Conservation (phyloP, 1,140 invertebrate species). For the Sminthurides bifidus region DNA sequence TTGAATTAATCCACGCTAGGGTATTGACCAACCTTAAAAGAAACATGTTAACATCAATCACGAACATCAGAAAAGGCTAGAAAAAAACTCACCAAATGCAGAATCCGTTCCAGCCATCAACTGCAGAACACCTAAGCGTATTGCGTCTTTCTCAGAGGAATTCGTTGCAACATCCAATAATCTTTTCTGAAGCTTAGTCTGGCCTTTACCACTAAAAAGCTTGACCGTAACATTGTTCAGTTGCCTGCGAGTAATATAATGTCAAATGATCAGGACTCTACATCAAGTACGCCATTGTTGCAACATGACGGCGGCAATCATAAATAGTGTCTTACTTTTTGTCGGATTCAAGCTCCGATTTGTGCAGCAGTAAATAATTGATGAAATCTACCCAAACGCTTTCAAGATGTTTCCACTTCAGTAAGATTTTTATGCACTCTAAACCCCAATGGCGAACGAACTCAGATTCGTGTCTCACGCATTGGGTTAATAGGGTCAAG, state of each 20-base stretch:
- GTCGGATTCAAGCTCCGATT: conserved; percentile 17
- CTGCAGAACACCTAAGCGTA: conserved; percentile 3
- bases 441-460: conserved; percentile 12
- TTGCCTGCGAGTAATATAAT: conserved; percentile 7
- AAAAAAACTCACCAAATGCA: too few species aligned
- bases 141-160: neutral
- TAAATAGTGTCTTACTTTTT: conserved; percentile 10
- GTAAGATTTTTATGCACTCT: conserved; percentile 8
- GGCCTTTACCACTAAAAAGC: neutral
- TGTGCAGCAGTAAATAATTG: conserved; percentile 2
- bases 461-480: conserved; percentile 15
- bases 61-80: too few species aligned
- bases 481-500: conserved; percentile 16
- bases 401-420: neutral
- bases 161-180: conserved; percentile 5
- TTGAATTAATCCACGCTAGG: too few species aligned
- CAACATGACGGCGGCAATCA: neutral
- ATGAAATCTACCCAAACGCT: conserved; percentile 5
- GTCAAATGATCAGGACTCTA: neutral
- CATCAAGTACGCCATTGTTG: too few species aligned
- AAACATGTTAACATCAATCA: too few species aligned
- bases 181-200: neutral
- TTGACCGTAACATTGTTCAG: neutral
- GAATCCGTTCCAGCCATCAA: too few species aligned
- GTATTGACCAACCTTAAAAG: too few species aligned